Evolutionary conservation across 2,113 vertebrate genomes (phyloP), one percentile per base, ranked within the genome.

Genomic region (Sclerurus mexicanus): DNA sequence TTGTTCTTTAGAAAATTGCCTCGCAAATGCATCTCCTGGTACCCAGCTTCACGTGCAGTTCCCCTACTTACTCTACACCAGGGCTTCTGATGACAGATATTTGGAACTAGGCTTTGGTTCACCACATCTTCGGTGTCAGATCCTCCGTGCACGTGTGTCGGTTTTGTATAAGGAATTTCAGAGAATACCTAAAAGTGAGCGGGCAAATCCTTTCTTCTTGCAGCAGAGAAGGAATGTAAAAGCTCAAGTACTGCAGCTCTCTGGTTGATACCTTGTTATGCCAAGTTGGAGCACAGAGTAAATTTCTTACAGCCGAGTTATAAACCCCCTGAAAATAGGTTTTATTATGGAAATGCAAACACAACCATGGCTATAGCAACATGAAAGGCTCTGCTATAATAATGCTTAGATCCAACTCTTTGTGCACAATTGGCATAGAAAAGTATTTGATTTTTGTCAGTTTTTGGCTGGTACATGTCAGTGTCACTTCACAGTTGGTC

Each of bases 241-340:
- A 88, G 21, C 91, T 91, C 0, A 0, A 93, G 71, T 69, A 68
- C 72, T 91, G 81, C 63, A 80, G 90, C 62, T 73, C 84, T 92
- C 91, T 1, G 15, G 58, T 76, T 91, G 89, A 96, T 97, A 74
- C 94, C 89, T 96, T 93, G 89, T 78, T 92, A 93, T 68, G 92
- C 94, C 95, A 96, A 97, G 90, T 93, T 95, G 96, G 92, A 97
- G 97, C 66, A 63, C 14, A 40, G 91, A 95, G 86, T 50, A 89
- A 94, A 87, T 94, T 95, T 96, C 95, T 96, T 96, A 74, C 93
- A 96, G 92, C 82, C 49, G 20, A 96, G 94, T 95, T 97, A 97
- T 97, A 97, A 97, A 97, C 92, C 97, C 93, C 95, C 92, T 97
- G 96, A 97, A 97, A 97, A 97, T 96, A 97, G 96, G 92, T 97